These are phyloP conservation scores for Macrobrachium nipponense DNA, from an alignment of 1,140 invertebrate genomes.

Conservation along the genomic window DNA sequence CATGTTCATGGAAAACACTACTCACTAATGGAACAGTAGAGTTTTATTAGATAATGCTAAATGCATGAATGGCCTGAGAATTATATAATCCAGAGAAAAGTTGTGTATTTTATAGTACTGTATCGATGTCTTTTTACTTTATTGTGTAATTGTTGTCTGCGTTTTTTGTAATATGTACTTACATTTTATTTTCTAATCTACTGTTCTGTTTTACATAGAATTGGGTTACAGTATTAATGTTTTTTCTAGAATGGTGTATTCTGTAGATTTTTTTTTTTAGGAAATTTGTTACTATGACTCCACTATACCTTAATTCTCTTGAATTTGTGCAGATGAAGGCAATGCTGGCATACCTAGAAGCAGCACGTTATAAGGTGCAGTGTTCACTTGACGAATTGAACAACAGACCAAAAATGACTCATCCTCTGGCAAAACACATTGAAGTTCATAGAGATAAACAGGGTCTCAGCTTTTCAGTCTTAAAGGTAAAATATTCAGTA, in stretches of 20 bases:
- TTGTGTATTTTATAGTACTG: too few species aligned
- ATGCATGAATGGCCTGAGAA: too few species aligned
- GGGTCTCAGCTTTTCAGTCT: conserved; percentile 85
- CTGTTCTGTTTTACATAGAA: too few species aligned
- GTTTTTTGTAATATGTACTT: too few species aligned
- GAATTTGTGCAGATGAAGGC: conserved; percentile 81
- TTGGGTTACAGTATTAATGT: too few species aligned
- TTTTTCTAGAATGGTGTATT: conserved; percentile 11
- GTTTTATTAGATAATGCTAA: conserved; percentile 15
- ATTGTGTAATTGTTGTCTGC: neutral
- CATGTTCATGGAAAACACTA: conserved; percentile 29
- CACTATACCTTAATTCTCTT: too few species aligned
- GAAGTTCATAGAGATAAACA: conserved; percentile 89
- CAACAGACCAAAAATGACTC: conserved; percentile 78
- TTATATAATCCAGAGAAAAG: too few species aligned
- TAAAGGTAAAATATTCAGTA: conserved; percentile 75
- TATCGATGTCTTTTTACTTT: neutral
- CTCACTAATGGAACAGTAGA: conserved; percentile 39
- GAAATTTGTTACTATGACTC: neutral
- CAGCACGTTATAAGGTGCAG: conserved; percentile 87
- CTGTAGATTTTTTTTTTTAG: neutral
- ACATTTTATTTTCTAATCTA: too few species aligned
- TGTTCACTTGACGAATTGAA: conserved; percentile 84
- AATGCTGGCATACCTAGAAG: conserved; percentile 92
- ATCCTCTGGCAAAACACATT: conserved; percentile 87